These are phyloP conservation scores for Fratercula arctica DNA, from an alignment of 2,797 vertebrate species.

Conservation along the genomic window DNA sequence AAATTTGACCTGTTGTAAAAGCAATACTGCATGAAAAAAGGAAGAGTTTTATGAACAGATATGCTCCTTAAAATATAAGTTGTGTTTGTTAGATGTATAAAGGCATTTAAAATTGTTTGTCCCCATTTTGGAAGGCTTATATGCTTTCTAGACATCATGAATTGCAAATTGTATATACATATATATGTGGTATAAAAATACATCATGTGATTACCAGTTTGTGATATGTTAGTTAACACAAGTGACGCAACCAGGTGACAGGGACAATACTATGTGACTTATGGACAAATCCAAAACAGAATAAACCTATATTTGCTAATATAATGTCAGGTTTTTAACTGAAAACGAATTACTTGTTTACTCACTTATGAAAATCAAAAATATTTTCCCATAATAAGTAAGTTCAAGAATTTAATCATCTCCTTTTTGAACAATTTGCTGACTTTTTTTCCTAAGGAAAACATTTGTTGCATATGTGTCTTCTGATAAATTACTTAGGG, in stretches of 20 bases:
- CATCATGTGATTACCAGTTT: background rate
- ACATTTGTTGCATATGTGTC: background rate
- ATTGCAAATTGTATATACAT: background rate
- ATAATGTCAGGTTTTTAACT: background rate
- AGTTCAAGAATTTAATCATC: background rate
- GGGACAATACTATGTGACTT: background rate
- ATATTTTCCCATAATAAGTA: background rate
- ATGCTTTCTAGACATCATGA: background rate
- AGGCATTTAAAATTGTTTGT: background rate
- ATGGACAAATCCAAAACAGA: background rate
- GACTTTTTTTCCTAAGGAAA: background rate
- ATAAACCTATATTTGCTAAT: background rate
- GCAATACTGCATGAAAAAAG: background rate
- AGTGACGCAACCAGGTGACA: background rate
- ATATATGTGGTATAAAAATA: background rate
- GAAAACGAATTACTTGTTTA: background rate
- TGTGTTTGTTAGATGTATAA: background rate
- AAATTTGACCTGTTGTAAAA: background rate
- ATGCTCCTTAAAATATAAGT: background rate
- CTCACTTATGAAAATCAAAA: background rate
- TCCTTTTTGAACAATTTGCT: background rate
- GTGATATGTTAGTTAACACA: background rate
- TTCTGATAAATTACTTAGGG: background rate
- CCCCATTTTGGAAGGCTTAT: background rate
- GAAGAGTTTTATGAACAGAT: background rate